phyloP scores from a whole-genome alignment of 2,888 invertebrate species.

The Drosophila birchii region DNA sequence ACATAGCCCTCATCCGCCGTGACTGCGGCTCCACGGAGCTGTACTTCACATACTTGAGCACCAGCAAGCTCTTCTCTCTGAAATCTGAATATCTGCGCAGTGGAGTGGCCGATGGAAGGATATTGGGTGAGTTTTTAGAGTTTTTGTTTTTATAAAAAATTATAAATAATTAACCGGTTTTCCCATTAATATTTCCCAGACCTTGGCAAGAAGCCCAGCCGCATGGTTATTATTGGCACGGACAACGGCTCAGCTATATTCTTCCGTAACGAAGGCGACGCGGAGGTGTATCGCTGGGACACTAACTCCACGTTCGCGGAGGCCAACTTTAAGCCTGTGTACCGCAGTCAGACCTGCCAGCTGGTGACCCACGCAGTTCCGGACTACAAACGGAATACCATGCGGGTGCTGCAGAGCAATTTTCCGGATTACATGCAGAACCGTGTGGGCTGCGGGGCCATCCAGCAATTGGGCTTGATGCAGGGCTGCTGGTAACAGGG shows the following conservation, averaged over 20 bases:
- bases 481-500: slow-evolving; percentile 82
- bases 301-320: slow-evolving; percentile 84
- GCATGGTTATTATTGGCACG: slow-evolving; percentile 87
- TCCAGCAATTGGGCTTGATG: slow-evolving; percentile 85
- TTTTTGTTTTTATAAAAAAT: not conserved
- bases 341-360: slow-evolving; percentile 86
- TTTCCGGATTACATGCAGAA: slow-evolving; percentile 88
- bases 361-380: slow-evolving; percentile 87
- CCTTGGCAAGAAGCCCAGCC: slow-evolving; percentile 86
- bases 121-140: slow-evolving; percentile 80
- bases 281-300: slow-evolving; percentile 88
- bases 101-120: slow-evolving; percentile 86
- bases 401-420: slow-evolving; percentile 88
- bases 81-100: slow-evolving; percentile 87
- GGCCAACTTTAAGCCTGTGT: slow-evolving; percentile 86
- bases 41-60: slow-evolving; percentile 88
- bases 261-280: slow-evolving; percentile 87
- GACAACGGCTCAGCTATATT: slow-evolving; percentile 87
- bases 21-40: slow-evolving; percentile 87
- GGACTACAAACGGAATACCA: slow-evolving; percentile 86
- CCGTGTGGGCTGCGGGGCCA: slow-evolving; percentile 87
- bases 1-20: slow-evolving; percentile 87
- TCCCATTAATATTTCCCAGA: slow-evolving; percentile 73
- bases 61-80: slow-evolving; percentile 88
- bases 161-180: not conserved